Conservation (phyloP, 2,797 vertebrate species). For the Labeo calbasu region DNA sequence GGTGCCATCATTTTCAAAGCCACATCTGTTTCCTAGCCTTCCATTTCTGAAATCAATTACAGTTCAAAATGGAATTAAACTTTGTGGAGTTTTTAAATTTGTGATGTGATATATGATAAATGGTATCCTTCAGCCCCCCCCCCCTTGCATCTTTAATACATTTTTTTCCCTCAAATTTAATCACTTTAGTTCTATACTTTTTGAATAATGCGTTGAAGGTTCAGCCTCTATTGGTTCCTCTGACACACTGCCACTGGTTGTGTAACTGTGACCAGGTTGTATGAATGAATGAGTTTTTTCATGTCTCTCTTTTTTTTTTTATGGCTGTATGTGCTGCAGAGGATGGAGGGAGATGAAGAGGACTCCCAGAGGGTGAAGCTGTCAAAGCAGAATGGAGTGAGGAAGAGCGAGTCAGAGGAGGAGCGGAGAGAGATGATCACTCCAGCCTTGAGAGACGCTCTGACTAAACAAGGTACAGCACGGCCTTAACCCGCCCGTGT, state of each 20-base stretch:
- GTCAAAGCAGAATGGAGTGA: slow-evolving; percentile 66
- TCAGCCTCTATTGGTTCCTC: not conserved
- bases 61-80: not conserved
- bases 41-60: slow-evolving; percentile 1
- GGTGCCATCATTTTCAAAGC: slow-evolving; percentile 13
- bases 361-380: slow-evolving; percentile 65
- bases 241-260: not conserved
- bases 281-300: not conserved
- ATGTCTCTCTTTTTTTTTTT: not conserved
- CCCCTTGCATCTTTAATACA: not conserved
- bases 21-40: not conserved
- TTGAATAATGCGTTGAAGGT: slow-evolving; percentile 1
- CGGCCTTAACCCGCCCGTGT: not conserved
- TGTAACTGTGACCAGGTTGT: slow-evolving; percentile 3
- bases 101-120: not conserved
- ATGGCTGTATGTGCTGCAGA: slow-evolving; percentile 59
- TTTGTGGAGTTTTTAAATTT: slow-evolving; percentile 6
- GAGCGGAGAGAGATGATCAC: slow-evolving; percentile 92
- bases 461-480: slow-evolving; percentile 93
- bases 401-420: slow-evolving; percentile 67
- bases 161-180: not conserved
- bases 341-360: slow-evolving; percentile 63
- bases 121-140: not conserved
- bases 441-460: slow-evolving; percentile 83
- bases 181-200: not conserved